Evolutionary conservation across 2,113 vertebrate species (phyloP), one percentile per base, ranked within the genome.

Genomic region (Cochlearius cochlearius): DNA sequence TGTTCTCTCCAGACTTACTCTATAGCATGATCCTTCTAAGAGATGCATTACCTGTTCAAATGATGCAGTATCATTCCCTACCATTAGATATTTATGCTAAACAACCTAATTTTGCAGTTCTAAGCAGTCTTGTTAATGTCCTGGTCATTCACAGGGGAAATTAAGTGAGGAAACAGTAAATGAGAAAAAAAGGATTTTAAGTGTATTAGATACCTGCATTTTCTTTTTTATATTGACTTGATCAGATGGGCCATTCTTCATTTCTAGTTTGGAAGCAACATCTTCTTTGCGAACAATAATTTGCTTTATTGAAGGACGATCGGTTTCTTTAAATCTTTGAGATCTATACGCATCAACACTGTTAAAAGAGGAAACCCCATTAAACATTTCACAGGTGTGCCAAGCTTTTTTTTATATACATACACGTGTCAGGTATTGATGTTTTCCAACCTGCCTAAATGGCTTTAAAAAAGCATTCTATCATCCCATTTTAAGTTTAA

Each of bases 311-410:
- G 96, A 96, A 45, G 99, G 99, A 56, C 98, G 98, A 38, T 99
- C 99, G 0, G 95, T 97, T 88, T 99, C 99, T 96, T 99, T 99
- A 94, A 99, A 96, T 88, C 99, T 98, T 86, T 98, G 99, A 72
- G 99, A 99, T 95, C 99, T 98, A 75, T 99, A 99, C 0, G 99
- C 98, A 58, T 99, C 99, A 7, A 99, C 97, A 66, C 99, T 99
- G 96, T 99, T 38, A 41, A 94, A 56, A 92, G 67, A 91, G 15
- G n/a, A 97, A 90, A 52, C 0, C 6, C 50, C n/a, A 68, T 74
- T 84, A 94, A 59, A 39, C 14, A 11, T 60, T 75, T 63, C 63
- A 78, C 14, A 83, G 14, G 10, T 20, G 2, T 76, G 16, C 21
- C 39, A 86, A 76, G 10, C 1, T 43, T 47, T 79, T 36, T 22